phyloP scores from a whole-genome alignment of 2,113 vertebrate species.

The Ophiodon elongatus region DNA sequence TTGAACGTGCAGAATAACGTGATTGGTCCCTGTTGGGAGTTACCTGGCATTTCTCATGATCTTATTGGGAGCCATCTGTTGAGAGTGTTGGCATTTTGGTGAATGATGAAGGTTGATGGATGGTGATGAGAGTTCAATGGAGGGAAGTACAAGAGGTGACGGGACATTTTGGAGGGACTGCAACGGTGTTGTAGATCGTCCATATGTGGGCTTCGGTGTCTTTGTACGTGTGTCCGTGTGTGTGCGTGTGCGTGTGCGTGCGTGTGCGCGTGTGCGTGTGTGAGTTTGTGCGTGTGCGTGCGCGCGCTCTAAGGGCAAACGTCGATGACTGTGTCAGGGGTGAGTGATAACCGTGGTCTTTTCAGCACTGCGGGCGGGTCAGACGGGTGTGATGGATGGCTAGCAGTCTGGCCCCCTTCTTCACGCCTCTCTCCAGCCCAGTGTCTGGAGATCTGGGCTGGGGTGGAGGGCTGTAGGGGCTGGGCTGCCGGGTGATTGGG shows the following conservation, averaged over 20 bases:
- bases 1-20: conserved; percentile 22
- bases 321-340: conserved; percentile 79
- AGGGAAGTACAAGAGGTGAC: conserved; percentile 70
- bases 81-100: conserved; percentile 71
- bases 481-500: conserved; percentile 35
- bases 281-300: conserved; percentile 40
- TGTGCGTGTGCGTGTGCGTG: conserved; percentile 31
- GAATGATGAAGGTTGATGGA: conserved; percentile 78
- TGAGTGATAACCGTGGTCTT: conserved; percentile 83
- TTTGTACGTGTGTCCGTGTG: conserved; percentile 32
- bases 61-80: conserved; percentile 70
- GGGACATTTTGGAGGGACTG: conserved; percentile 66
- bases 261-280: conserved; percentile 37
- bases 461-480: conserved; percentile 36
- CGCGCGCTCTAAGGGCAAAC: conserved; percentile 65
- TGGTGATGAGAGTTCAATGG: conserved; percentile 74
- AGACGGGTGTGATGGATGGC: conserved; percentile 80
- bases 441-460: conserved; percentile 60
- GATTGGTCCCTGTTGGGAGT: conserved; percentile 66
- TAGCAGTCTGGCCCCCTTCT: conserved; percentile 62
- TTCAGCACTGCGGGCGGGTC: conserved; percentile 74
- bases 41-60: conserved; percentile 71
- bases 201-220: conserved; percentile 40
- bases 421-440: conserved; percentile 55
- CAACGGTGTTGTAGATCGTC: conserved; percentile 39